phyloP scores from a whole-genome alignment of 2,113 vertebrate species.

The Hemibagrus wyckioides region DNA sequence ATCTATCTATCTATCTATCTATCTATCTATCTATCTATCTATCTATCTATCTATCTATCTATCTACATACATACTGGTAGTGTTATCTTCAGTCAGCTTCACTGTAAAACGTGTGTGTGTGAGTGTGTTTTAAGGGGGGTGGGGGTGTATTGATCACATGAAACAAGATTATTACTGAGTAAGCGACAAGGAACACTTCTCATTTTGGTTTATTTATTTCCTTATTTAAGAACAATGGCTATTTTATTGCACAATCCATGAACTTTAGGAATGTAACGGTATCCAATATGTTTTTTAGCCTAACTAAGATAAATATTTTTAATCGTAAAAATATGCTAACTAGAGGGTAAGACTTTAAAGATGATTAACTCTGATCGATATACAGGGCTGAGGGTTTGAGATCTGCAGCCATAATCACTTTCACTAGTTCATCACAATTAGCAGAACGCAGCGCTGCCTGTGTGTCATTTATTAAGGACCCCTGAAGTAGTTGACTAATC shows the following conservation, averaged over 20 bases:
- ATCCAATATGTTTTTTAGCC: neutral
- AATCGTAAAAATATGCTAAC: neutral
- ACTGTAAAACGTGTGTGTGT: no score
- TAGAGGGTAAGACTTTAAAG: neutral
- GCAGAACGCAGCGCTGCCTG: neutral
- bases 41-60: neutral
- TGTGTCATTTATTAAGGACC: neutral
- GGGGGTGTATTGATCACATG: no score
- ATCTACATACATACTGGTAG: no score
- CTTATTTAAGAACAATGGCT: neutral
- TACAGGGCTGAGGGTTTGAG: neutral
- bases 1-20: no score
- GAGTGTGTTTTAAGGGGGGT: no score
- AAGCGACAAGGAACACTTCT: no score
- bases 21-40: neutral
- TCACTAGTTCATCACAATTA: neutral
- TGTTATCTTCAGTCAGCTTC: no score
- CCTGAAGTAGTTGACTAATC: neutral
- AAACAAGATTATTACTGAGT: no score
- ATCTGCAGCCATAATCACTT: no score
- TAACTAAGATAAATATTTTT: neutral
- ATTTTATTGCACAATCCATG: neutral
- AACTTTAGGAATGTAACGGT: neutral
- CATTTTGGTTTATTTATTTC: no score
- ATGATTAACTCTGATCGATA: neutral